Conservation (phyloP, 2,888 invertebrate genomes). For the Drosophila neutralis region DNA sequence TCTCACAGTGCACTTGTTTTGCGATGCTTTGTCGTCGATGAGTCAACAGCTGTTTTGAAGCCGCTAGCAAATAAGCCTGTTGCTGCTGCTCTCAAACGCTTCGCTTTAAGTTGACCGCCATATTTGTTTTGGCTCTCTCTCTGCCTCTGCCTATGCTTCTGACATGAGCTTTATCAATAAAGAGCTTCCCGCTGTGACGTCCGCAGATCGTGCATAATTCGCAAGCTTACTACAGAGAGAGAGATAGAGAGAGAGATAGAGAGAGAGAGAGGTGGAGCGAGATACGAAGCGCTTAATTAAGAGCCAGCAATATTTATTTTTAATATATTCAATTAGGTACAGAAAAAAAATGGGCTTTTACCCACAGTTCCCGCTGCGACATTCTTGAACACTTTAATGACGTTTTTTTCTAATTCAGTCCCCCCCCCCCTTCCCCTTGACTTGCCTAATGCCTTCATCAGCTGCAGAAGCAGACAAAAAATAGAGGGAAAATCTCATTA, state of each 20-base stretch:
- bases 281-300: slow-evolving; percentile 6
- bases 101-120: slow-evolving; percentile 24
- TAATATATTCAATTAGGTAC: slow-evolving; percentile 27
- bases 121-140: slow-evolving; percentile 27
- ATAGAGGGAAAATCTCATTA: slow-evolving; percentile 52
- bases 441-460: slow-evolving; percentile 66
- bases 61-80: slow-evolving; percentile 29
- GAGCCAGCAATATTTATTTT: slow-evolving; percentile 1
- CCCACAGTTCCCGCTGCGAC: slow-evolving; percentile 47
- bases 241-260: too few relatives aligned
- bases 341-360: slow-evolving; percentile 29
- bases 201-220: slow-evolving; percentile 5
- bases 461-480: slow-evolving; percentile 15
- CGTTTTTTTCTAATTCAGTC: slow-evolving; percentile 27
- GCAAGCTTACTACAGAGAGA: neutral
- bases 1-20: slow-evolving; percentile 32
- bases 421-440: slow-evolving; percentile 5
- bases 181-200: slow-evolving; percentile 31
- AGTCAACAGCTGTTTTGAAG: slow-evolving; percentile 39
- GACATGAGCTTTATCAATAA: slow-evolving; percentile 18
- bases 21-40: slow-evolving; percentile 24
- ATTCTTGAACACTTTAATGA: slow-evolving; percentile 44
- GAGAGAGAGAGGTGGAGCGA: neutral
- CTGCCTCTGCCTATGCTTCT: slow-evolving; percentile 4
- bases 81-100: slow-evolving; percentile 23